phyloP scores from a whole-genome alignment of 1,140 invertebrate species.

The Rhyzopertha dominica region DNA sequence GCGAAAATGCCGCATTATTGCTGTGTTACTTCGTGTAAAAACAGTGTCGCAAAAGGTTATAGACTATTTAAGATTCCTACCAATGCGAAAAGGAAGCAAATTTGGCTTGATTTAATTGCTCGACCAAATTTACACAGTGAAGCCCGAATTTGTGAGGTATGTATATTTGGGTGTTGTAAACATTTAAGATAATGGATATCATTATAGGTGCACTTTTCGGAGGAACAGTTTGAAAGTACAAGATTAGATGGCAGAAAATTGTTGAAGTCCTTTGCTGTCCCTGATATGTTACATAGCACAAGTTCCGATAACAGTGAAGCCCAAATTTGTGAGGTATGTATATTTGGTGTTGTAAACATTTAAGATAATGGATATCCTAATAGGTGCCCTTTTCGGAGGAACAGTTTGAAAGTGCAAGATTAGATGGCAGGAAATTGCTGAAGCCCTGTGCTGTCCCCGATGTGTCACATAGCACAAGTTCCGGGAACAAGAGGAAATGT shows the following conservation, averaged over 20 bases:
- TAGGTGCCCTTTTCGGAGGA: not conserved
- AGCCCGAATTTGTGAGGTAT: slow-evolving; percentile 4
- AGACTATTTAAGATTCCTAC: not conserved
- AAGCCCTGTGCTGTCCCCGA: not conserved
- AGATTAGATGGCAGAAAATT: not conserved
- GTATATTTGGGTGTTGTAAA: not conserved
- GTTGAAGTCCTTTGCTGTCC: not conserved
- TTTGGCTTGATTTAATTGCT: not conserved
- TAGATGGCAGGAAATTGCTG: not conserved
- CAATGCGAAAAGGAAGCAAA: not conserved
- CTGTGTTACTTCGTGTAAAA: not conserved
- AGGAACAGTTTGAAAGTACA: not conserved
- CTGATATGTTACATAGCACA: not conserved
- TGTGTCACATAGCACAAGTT: not conserved
- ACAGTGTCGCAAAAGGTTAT: not conserved
- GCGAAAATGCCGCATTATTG: too few species aligned
- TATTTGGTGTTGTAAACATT: not conserved
- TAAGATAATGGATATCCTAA: not conserved
- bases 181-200: not conserved
- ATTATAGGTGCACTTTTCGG: slow-evolving; percentile 1
- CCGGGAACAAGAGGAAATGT: not conserved
- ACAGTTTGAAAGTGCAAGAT: slow-evolving; percentile 4
- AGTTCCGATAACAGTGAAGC: not conserved
- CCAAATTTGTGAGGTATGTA: slow-evolving; percentile 5
- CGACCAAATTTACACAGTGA: not conserved